Conservation (phyloP, 2,113 vertebrate species). For the Chaenocephalus aceratus region DNA sequence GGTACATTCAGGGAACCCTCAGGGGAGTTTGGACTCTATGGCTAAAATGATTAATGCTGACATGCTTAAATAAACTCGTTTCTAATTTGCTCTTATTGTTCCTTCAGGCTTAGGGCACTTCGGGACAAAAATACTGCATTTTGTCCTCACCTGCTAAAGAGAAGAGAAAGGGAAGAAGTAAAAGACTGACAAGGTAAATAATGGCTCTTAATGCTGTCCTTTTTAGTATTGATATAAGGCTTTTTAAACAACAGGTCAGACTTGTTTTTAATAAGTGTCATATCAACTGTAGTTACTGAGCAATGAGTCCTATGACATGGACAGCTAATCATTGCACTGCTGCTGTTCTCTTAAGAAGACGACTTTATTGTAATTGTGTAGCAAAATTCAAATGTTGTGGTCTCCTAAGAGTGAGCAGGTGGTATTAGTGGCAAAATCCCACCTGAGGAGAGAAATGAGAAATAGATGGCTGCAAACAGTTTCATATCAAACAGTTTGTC, state of each 20-base stretch:
- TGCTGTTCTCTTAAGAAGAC: background rate
- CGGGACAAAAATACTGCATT: slow-evolving; percentile 3
- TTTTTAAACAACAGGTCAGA: background rate
- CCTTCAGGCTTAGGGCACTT: slow-evolving; percentile 9
- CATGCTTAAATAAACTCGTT: slow-evolving; percentile 33
- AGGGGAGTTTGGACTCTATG: slow-evolving; percentile 10
- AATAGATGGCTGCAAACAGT: background rate
- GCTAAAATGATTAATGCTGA: slow-evolving; percentile 16
- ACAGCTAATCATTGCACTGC: background rate
- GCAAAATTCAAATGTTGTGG: background rate
- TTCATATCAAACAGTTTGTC: background rate
- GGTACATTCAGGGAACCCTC: slow-evolving; percentile 3
- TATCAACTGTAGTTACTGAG: slow-evolving; percentile 12
- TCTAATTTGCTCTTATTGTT: slow-evolving; percentile 8
- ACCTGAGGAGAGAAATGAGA: background rate
- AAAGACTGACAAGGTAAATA: background rate
- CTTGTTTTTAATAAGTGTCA: slow-evolving; percentile 20
- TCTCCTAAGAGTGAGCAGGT: slow-evolving; percentile 1
- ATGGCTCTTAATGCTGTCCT: background rate
- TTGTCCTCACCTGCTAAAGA: slow-evolving; percentile 2
- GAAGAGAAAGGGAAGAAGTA: background rate
- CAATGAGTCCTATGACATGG: background rate
- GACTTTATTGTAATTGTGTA: too few species aligned
- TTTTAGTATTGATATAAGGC: background rate
- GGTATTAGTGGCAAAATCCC: background rate